Conservation (phyloP, 2,113 vertebrate genomes). For the Carassius gibelio region DNA sequence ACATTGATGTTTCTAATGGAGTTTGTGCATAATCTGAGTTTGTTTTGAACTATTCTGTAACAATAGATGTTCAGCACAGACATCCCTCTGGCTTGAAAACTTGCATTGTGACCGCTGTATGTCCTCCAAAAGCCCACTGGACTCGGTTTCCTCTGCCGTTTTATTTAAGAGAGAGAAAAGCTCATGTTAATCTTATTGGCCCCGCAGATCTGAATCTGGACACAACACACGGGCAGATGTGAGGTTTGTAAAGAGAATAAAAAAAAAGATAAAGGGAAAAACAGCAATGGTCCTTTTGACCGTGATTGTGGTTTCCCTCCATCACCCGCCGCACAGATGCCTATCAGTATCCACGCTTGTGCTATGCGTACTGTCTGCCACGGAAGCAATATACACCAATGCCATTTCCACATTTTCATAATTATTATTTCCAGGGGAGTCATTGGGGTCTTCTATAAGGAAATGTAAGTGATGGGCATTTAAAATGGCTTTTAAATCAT, state of each 20-base stretch:
- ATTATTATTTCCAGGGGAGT: slow-evolving; percentile 80
- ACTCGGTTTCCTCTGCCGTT: neutral
- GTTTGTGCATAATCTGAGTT: neutral
- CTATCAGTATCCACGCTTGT: slow-evolving; percentile 68
- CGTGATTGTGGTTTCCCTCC: slow-evolving; percentile 62
- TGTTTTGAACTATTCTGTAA: neutral
- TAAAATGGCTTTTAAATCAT: slow-evolving; percentile 81
- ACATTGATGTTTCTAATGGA: neutral
- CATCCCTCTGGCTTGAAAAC: neutral
- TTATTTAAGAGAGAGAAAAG: slow-evolving; percentile 36
- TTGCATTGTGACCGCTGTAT: slow-evolving; percentile 4
- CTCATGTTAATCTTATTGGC: slow-evolving; percentile 43
- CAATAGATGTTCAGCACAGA: neutral
- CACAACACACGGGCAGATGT: slow-evolving; percentile 20
- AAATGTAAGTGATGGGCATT: slow-evolving; percentile 79
- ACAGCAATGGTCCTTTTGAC: slow-evolving; percentile 54
- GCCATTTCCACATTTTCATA: slow-evolving; percentile 75
- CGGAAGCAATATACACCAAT: slow-evolving; percentile 70
- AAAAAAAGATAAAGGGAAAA: slow-evolving; percentile 31
- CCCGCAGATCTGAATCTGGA: slow-evolving; percentile 43
- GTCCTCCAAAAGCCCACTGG: slow-evolving; percentile 18
- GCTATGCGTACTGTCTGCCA: slow-evolving; percentile 66
- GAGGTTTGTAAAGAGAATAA: slow-evolving; percentile 13
- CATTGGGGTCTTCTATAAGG: slow-evolving; percentile 73
- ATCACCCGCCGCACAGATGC: slow-evolving; percentile 67